Evolutionary conservation across 2,797 vertebrate genomes (phyloP), one percentile per base, ranked within the genome.

Genomic region (Xiphophorus birchmanni): DNA sequence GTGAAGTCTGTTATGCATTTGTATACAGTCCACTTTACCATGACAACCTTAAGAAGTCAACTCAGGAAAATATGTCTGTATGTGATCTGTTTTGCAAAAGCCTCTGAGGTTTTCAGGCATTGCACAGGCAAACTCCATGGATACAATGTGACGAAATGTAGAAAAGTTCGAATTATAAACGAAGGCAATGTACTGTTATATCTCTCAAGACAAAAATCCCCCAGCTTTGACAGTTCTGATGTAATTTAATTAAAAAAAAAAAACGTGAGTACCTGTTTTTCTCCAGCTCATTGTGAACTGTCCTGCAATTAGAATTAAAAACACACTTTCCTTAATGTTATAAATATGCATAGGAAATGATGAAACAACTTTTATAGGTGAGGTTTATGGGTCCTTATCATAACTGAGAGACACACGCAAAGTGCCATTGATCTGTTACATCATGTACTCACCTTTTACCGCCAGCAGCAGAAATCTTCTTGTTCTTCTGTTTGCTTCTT

Each of bases 221-320:
- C 37, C 40, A 71, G 4, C 40, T 44, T 44, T 23, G 35, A 40
- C 4, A 21, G 0, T 35, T 35, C 5, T 32, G 60, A 63, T 35
- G 32, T 18, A 63, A 2, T 63, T n/a, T 29, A 11, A 52, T 32
- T 11, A 2, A 44, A 44, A 10, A 44, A 0, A 83, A 12, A 47
- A 75, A 47, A 74, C 45, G 5, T 26, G 40, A n/a, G 95, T 95
- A 99, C 98, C 98, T 97, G 94, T 98, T 97, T 86, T 99, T 99
- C 84, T 99, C 98, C 95, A 99, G 90, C 89, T 98, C 97, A n/a
- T 98, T 99, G 93, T 99, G 98, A 84, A 97, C 96, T 37, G 97
- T 97, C 95, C 98, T 99, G 94, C 45, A 76, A 42, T 42, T 2
- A 48, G 42, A 81, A 85, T 45, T 52, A 85, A 54, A 92, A 82